Evolutionary conservation across 1,140 invertebrate genomes (phyloP).

Genomic region (Uloborus diversus): DNA sequence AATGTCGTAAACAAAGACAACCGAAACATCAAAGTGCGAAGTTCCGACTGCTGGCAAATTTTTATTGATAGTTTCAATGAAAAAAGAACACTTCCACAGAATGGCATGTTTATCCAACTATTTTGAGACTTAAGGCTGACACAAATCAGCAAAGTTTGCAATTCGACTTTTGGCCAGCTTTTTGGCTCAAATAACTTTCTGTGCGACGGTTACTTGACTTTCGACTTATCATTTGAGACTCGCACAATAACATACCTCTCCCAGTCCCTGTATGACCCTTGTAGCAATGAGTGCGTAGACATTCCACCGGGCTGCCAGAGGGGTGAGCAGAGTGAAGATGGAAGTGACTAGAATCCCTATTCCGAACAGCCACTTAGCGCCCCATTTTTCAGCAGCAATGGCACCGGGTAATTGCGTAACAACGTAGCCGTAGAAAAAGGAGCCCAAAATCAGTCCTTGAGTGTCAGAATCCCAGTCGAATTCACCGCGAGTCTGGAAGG

Average conservation of each 20-base stretch:
- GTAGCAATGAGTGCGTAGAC: slow-evolving; percentile 84
- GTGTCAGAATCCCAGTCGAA: slow-evolving; percentile 81
- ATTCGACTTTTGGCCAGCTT: too few species aligned
- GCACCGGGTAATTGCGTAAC: slow-evolving; percentile 98
- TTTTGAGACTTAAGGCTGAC: too few species aligned
- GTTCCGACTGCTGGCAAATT: too few species aligned
- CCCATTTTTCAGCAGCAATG: slow-evolving; percentile 94
- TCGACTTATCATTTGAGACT: not conserved
- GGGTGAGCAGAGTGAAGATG: slow-evolving; percentile 91
- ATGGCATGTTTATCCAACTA: too few species aligned
- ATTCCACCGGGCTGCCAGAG: slow-evolving; percentile 81
- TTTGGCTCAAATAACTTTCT: too few species aligned
- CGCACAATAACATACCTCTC: slow-evolving; percentile 85
- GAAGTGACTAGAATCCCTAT: slow-evolving; percentile 91
- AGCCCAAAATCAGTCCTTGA: slow-evolving; percentile 83
- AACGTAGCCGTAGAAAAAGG: slow-evolving; percentile 98
- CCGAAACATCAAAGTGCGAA: too few species aligned
- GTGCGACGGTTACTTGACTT: too few species aligned
- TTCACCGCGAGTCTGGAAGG: too few species aligned
- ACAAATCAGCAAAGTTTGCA: too few species aligned
- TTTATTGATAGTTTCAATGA: too few species aligned
- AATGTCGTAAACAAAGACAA: too few species aligned
- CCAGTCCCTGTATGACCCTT: slow-evolving; percentile 92
- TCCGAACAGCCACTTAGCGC: slow-evolving; percentile 97
- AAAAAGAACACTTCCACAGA: too few species aligned